Conservation (phyloP, 2,888 invertebrate genomes). For the Phengaris alcon region DNA sequence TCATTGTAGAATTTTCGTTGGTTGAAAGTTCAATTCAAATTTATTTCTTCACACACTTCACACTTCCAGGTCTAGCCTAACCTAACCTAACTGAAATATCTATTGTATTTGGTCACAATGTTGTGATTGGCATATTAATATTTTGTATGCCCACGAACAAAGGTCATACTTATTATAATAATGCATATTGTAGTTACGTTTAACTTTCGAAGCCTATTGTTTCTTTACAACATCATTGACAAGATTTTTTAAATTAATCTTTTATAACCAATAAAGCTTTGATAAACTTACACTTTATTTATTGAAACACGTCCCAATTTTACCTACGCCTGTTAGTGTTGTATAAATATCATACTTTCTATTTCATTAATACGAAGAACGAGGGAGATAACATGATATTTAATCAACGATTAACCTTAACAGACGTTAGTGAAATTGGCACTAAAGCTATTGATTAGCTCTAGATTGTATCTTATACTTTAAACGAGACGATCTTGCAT, state of each 20-base stretch:
- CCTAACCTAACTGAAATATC: background rate
- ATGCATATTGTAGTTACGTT: constrained; percentile 3
- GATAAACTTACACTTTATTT: background rate
- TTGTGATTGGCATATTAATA: constrained; percentile 7
- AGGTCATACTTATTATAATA: background rate
- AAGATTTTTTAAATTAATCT: background rate
- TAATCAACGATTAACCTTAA: too few relatives aligned
- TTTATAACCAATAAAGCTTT: background rate
- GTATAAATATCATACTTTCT: too few relatives aligned
- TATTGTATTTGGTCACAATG: constrained; percentile 1
- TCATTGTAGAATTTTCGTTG: background rate
- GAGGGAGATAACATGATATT: too few relatives aligned
- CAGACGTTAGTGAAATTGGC: background rate
- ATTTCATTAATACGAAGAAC: too few relatives aligned
- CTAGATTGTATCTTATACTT: background rate
- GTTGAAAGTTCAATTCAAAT: background rate
- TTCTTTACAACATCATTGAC: background rate
- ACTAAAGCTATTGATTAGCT: background rate
- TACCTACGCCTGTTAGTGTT: too few relatives aligned
- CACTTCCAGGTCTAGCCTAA: background rate
- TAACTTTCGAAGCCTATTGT: background rate
- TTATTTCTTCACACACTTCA: background rate
- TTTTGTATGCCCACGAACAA: constrained; percentile 4
- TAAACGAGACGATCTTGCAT: too few relatives aligned
- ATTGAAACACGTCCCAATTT: background rate